A percentile compares a stretch with the other conserved stretches of the same genome.
phyloP scores from a whole-genome alignment of 2,797 vertebrate genomes.

The Agapornis canus region DNA sequence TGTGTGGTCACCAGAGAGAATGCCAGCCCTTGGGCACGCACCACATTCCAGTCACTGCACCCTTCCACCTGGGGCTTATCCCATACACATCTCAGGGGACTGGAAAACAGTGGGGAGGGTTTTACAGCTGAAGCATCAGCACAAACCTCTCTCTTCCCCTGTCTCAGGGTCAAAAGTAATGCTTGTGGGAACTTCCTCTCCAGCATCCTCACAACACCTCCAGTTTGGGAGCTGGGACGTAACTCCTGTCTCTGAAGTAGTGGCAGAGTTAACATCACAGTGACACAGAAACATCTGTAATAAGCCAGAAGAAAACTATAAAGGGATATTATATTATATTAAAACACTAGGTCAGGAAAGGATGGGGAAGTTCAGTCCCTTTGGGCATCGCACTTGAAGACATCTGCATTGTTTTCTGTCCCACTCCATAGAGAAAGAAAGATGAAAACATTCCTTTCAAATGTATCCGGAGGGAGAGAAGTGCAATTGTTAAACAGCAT shows the following conservation, averaged over 20 bases:
- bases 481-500: not conserved
- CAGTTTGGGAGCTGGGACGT: not conserved
- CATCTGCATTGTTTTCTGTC: not conserved
- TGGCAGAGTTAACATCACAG: not conserved
- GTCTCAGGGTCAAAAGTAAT: not conserved
- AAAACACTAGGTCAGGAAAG: not conserved
- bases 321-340: not conserved
- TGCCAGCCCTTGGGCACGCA: accelerated
- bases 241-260: not conserved
- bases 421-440: not conserved
- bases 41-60: not conserved
- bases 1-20: not conserved
- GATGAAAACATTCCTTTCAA: not conserved
- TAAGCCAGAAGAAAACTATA: not conserved
- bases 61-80: not conserved
- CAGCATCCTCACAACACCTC: not conserved
- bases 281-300: not conserved
- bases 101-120: not conserved
- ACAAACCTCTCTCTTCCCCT: not conserved
- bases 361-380: not conserved
- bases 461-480: not conserved
- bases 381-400: not conserved
- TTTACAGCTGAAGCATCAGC: not conserved
- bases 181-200: not conserved
- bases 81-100: not conserved